phyloP scores from a whole-genome alignment of 1,140 invertebrate species.

The Cheumatopsyche charites region DNA sequence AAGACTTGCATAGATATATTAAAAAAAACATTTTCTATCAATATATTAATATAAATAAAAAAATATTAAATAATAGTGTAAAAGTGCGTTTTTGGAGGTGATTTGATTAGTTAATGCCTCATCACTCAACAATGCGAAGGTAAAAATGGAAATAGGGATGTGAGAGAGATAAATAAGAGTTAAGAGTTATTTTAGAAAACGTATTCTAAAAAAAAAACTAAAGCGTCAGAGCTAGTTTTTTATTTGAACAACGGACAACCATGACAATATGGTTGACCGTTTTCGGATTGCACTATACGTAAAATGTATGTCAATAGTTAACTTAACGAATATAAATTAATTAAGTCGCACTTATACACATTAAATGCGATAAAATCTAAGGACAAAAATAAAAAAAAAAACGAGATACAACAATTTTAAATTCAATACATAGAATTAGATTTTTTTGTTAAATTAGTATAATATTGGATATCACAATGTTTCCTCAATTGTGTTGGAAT shows the following conservation, averaged over 20 bases:
- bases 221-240: conserved; percentile 16
- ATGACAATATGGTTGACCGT: neutral
- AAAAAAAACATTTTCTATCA: conserved; percentile 20
- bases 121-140: neutral
- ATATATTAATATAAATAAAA: conserved; percentile 18
- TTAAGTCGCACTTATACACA: neutral
- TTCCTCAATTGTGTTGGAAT: conserved; percentile 4
- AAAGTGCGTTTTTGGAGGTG: conserved; percentile 29
- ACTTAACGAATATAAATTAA: conserved; percentile 4
- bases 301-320: neutral
- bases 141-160: neutral
- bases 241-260: neutral
- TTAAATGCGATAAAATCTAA: conserved; percentile 11
- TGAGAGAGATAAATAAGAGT: neutral
- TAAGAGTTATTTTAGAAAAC: neutral
- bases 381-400: too few relatives aligned
- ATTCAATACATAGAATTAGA: too few relatives aligned
- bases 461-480: conserved; percentile 23
- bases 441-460: too few relatives aligned
- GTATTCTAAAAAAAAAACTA: conserved; percentile 9
- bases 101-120: conserved; percentile 1
- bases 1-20: conserved; percentile 15
- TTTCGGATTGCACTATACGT: conserved; percentile 9
- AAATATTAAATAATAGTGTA: conserved; percentile 10
- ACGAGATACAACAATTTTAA: too few relatives aligned